These are phyloP conservation scores for Hirundichthys speculiger DNA, from an alignment of 2,113 vertebrate genomes.

Conservation along the genomic window DNA sequence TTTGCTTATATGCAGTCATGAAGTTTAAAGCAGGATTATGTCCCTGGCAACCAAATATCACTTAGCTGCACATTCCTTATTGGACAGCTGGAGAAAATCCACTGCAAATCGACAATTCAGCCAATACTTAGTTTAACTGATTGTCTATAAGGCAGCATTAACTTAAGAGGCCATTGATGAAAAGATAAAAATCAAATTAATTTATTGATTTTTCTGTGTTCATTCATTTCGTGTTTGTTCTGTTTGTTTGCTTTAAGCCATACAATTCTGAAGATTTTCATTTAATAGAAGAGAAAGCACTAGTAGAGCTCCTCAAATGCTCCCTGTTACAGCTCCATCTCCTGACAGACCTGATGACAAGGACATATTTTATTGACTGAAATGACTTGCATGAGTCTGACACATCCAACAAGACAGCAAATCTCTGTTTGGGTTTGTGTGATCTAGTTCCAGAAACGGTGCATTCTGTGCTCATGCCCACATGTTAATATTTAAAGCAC, in stretches of 20 bases:
- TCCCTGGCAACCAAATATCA: slow-evolving; percentile 74
- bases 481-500: slow-evolving; percentile 67
- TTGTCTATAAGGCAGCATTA: slow-evolving; percentile 24
- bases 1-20: slow-evolving; percentile 71
- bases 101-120: slow-evolving; percentile 42
- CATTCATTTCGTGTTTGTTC: neutral
- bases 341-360: too few relatives aligned
- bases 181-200: neutral
- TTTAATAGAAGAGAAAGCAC: too few relatives aligned
- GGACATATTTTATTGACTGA: too few relatives aligned
- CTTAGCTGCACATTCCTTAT: slow-evolving; percentile 40
- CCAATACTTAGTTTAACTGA: slow-evolving; percentile 39
- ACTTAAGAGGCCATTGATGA: neutral
- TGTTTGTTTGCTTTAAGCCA: too few relatives aligned
- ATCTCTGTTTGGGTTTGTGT: neutral
- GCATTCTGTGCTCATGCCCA: slow-evolving; percentile 27
- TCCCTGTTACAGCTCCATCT: too few relatives aligned
- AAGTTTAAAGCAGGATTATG: slow-evolving; percentile 75
- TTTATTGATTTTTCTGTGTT: neutral
- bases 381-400: too few relatives aligned
- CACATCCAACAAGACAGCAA: neutral
- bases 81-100: slow-evolving; percentile 47
- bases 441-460: slow-evolving; percentile 9
- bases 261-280: too few relatives aligned
- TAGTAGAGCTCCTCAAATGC: too few relatives aligned